These are phyloP conservation scores for Schizopygopsis pylzovi DNA, from an alignment of 2,797 vertebrate genomes.

Conservation along the genomic window DNA sequence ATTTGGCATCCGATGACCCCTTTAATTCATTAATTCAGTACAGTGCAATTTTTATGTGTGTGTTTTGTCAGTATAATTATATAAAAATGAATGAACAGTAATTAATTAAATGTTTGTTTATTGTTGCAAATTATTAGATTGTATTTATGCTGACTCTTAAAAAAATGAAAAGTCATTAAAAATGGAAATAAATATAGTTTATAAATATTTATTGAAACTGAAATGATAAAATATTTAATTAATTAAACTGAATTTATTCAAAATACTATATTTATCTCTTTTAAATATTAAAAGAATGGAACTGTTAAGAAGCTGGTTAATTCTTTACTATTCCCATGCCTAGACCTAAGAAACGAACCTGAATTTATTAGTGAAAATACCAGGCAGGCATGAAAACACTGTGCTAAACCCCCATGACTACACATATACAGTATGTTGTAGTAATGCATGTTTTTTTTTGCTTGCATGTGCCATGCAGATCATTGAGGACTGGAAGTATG, in stretches of 20 bases:
- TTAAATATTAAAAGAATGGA: background rate
- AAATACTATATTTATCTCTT: background rate
- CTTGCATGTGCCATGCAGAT: constrained; percentile 68
- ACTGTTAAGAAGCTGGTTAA: background rate
- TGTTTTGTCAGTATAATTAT: background rate
- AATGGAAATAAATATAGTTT: background rate
- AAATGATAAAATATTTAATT: background rate
- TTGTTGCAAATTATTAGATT: background rate
- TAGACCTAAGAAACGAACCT: background rate
- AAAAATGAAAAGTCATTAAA: background rate
- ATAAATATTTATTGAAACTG: background rate
- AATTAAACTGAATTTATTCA: background rate
- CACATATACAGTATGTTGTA: background rate
- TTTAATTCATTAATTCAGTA: background rate
- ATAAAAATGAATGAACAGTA: background rate
- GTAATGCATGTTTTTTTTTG: constrained; percentile 7
- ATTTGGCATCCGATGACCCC: too few species aligned
- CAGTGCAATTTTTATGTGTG: background rate
- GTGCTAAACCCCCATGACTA: background rate
- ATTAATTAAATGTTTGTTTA: background rate
- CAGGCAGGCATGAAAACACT: background rate
- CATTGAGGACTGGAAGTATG: constrained; percentile 86
- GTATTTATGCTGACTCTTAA: background rate
- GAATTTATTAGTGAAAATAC: background rate
- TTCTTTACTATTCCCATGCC: background rate